These are phyloP conservation scores for Allophyes oxyacanthae DNA, from an alignment of 2,888 invertebrate genomes.

Conservation along the genomic window DNA sequence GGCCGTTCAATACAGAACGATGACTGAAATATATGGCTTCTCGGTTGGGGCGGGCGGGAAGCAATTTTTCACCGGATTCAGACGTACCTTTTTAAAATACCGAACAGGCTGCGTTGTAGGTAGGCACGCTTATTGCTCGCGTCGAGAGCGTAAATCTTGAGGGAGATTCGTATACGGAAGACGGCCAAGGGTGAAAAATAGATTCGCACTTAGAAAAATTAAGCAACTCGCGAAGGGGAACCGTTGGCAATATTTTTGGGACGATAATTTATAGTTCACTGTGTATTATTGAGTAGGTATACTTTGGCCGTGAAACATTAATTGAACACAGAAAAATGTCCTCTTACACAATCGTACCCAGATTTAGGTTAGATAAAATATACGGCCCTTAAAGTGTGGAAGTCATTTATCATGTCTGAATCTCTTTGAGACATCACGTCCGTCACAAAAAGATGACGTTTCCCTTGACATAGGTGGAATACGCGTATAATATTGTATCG, in stretches of 20 bases:
- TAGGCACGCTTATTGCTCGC: conserved; percentile 82
- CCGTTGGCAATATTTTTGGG: conserved; percentile 54
- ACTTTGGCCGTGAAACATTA: conserved; percentile 18
- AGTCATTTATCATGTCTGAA: conserved; percentile 54
- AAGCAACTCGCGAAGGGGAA: conserved; percentile 67
- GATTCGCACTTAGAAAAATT: conserved; percentile 85
- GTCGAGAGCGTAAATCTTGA: conserved; percentile 83
- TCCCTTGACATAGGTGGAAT: conserved; percentile 54
- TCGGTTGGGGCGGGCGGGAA: conserved; percentile 72
- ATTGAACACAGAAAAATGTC: conserved; percentile 20
- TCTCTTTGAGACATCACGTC: conserved; percentile 57
- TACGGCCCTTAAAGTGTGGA: conserved; percentile 29
- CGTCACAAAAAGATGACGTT: conserved; percentile 56
- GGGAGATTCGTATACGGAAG: conserved; percentile 71
- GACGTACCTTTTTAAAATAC: conserved; percentile 86
- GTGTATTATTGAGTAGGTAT: conserved; percentile 2
- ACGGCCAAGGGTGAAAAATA: conserved; percentile 79
- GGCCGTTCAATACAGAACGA: conserved; percentile 76
- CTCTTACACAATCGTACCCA: conserved; percentile 21
- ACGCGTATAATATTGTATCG: conserved; percentile 63
- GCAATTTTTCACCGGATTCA: conserved; percentile 86
- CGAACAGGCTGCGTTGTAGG: conserved; percentile 74
- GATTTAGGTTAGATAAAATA: conserved; percentile 45
- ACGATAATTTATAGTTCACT: conserved; percentile 34
- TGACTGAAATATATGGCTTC: conserved; percentile 80